Conservation (phyloP, 2,888 invertebrate genomes). For the Leptinotarsa juncta region DNA sequence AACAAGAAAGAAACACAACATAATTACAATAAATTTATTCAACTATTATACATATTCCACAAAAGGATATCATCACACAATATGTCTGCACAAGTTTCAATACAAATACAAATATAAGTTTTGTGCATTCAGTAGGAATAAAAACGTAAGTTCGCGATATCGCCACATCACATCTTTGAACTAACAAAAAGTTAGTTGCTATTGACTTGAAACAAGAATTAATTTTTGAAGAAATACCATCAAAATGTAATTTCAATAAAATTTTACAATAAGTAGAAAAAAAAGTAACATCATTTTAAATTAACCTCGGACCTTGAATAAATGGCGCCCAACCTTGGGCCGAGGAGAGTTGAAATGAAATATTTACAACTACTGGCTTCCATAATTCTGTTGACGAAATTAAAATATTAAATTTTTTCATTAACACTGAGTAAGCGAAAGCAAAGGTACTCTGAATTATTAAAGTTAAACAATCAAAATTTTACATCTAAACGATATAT, state of each 20-base stretch:
- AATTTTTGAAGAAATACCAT: neutral
- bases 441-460: neutral
- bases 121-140: constrained; percentile 37
- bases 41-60: constrained; percentile 49
- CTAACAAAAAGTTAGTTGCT: neutral
- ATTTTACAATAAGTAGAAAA: too few relatives aligned
- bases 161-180: neutral
- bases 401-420: neutral
- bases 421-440: neutral
- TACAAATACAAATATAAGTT: constrained; percentile 38
- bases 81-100: constrained; percentile 35
- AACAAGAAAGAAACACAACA: constrained; percentile 14
- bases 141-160: constrained; percentile 20
- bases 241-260: too few relatives aligned
- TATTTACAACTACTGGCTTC: too few relatives aligned
- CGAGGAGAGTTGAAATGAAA: neutral
- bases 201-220: neutral
- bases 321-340: constrained; percentile 1
- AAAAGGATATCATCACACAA: constrained; percentile 43
- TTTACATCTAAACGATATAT: neutral
- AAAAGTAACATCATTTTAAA: neutral
- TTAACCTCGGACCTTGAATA: neutral
- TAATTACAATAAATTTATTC: constrained; percentile 50
- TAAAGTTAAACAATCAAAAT: neutral
- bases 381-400: neutral